These are phyloP conservation scores for Drosophila merina DNA, from an alignment of 2,888 invertebrate genomes.

Conservation along the genomic window DNA sequence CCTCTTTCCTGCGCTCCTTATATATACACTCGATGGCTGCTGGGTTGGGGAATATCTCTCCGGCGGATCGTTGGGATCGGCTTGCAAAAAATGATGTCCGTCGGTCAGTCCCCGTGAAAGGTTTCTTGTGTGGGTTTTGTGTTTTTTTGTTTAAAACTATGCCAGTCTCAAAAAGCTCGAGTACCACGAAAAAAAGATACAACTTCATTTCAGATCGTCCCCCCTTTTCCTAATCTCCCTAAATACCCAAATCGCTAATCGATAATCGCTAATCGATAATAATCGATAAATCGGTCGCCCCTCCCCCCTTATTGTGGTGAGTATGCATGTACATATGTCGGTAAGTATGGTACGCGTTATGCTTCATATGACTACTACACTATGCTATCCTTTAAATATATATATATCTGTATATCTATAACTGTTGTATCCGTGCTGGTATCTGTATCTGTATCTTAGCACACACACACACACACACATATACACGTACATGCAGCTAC, in stretches of 20 bases:
- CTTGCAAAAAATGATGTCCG: conserved; percentile 2
- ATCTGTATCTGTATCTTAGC: conserved; percentile 26
- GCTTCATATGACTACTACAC: conserved; percentile 37
- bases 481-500: conserved; percentile 35
- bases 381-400: conserved; percentile 21
- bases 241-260: background rate
- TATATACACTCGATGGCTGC: conserved; percentile 24
- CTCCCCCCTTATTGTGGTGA: conserved; percentile 25
- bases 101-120: conserved; percentile 24
- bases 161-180: conserved; percentile 85
- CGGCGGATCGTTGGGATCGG: conserved; percentile 6
- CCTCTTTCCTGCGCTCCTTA: background rate
- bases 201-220: conserved; percentile 5
- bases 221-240: conserved; percentile 5
- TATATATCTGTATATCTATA: conserved; percentile 32
- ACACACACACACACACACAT: conserved; percentile 7
- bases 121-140: conserved; percentile 11
- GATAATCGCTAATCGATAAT: no score
- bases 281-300: background rate
- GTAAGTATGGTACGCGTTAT: conserved; percentile 28
- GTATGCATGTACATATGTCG: conserved; percentile 43
- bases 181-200: conserved; percentile 77
- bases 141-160: conserved; percentile 81
- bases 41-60: background rate
- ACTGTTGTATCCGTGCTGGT: conserved; percentile 9